Evolutionary conservation across 2,113 vertebrate species (phyloP).

Genomic region (Cettia cetti): DNA sequence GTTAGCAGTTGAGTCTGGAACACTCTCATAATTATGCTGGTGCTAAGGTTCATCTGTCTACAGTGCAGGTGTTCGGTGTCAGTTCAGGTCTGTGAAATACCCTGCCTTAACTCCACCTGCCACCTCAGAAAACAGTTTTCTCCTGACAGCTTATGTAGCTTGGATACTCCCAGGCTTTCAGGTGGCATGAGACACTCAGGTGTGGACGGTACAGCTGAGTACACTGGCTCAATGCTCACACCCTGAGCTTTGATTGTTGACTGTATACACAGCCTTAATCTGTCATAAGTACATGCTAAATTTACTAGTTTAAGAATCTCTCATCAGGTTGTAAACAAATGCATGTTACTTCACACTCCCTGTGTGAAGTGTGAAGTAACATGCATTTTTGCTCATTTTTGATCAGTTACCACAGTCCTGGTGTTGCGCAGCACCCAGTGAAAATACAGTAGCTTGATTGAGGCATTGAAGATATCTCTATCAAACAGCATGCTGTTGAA

Average conservation of each 20-base stretch:
- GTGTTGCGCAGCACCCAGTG: background rate
- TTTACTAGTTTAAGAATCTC: background rate
- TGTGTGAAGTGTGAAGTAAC: no score
- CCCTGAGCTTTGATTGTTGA: background rate
- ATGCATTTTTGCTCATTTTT: no score
- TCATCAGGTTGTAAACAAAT: background rate
- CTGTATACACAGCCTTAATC: background rate
- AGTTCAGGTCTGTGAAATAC: background rate
- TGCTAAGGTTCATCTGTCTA: background rate
- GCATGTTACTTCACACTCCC: background rate
- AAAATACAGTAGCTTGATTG: background rate
- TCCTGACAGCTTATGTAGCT: background rate
- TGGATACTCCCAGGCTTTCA: background rate
- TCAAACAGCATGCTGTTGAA: background rate
- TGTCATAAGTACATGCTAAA: background rate
- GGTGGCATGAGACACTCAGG: background rate
- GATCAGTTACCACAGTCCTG: background rate
- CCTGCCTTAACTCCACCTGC: background rate
- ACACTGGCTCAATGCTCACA: background rate
- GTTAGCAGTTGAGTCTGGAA: background rate
- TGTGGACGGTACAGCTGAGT: background rate
- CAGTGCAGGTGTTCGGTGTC: background rate
- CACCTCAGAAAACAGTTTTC: background rate
- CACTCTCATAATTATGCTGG: fast-evolving
- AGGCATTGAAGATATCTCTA: background rate